Evolutionary conservation across 2,888 invertebrate genomes (phyloP).

Genomic region (Phrixothrix hirtus): DNA sequence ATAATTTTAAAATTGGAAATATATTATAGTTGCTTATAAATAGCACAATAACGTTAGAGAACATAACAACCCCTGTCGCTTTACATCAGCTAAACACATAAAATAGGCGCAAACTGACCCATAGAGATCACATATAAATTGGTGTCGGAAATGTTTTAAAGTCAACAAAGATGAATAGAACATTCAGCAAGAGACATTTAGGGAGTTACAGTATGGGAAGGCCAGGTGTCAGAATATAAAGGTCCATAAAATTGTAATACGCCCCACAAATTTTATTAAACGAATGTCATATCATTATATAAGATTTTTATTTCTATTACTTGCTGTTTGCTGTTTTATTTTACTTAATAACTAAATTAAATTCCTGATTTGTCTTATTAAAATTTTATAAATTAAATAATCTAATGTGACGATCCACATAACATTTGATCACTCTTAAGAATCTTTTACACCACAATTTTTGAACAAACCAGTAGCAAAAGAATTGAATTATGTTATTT

Average conservation of each 20-base stretch:
- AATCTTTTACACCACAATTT: too few species aligned
- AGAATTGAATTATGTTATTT: too few species aligned
- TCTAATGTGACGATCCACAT: too few species aligned
- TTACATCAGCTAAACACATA: constrained; percentile 29
- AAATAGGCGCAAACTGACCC: constrained; percentile 28
- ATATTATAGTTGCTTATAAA: constrained; percentile 7
- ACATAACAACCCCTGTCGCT: constrained; percentile 27
- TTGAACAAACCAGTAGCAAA: too few species aligned
- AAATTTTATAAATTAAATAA: too few species aligned
- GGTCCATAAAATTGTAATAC: constrained; percentile 50
- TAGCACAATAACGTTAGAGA: constrained; percentile 21
- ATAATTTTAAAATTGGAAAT: constrained; percentile 13
- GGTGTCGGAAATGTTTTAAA: constrained; percentile 37
- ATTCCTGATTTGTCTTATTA: too few species aligned
- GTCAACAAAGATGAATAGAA: constrained; percentile 40
- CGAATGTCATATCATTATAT: constrained; percentile 29
- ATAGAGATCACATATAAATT: constrained; percentile 30
- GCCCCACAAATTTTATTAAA: constrained; percentile 41
- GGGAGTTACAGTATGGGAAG: constrained; percentile 52
- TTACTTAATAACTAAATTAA: too few species aligned
- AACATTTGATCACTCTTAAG: too few species aligned
- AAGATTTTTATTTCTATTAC: too few species aligned
- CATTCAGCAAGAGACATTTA: constrained; percentile 37
- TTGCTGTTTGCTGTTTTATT: too few species aligned
- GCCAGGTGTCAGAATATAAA: constrained; percentile 55